Conservation (phyloP, 1,140 invertebrate genomes). For the Drosophila dunni region DNA sequence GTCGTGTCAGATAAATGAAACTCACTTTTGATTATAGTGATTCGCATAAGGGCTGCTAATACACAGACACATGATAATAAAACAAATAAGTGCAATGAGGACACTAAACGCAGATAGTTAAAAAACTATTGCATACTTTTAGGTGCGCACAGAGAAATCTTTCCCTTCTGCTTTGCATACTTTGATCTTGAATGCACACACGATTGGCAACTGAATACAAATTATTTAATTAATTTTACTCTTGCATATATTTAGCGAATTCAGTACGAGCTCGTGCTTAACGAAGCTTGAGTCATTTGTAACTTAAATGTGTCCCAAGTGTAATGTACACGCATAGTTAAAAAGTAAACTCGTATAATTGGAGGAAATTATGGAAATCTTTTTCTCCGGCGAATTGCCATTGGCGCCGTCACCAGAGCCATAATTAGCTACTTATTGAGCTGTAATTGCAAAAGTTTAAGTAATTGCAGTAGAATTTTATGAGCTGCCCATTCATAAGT, state of each 20-base stretch:
- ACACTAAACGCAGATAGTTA: too few species aligned
- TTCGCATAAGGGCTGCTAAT: too few species aligned
- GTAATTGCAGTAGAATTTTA: slow-evolving; percentile 59
- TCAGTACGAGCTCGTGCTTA: background rate
- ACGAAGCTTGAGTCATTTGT: background rate
- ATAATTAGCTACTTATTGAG: slow-evolving; percentile 76
- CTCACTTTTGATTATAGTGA: too few species aligned
- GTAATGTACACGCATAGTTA: slow-evolving; percentile 42
- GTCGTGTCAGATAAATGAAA: too few species aligned
- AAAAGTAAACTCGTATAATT: slow-evolving; percentile 42
- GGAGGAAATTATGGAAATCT: slow-evolving; percentile 44
- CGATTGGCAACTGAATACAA: too few species aligned
- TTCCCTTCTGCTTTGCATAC: too few species aligned
- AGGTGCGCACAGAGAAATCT: too few species aligned
- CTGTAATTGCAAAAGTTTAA: slow-evolving; percentile 78
- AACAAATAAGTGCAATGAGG: too few species aligned
- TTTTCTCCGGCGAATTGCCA: slow-evolving; percentile 15
- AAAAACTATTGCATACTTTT: too few species aligned
- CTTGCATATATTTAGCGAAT: background rate
- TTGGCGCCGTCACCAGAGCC: slow-evolving; percentile 31
- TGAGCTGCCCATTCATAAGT: slow-evolving; percentile 23
- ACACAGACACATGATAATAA: too few species aligned
- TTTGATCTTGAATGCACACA: too few species aligned
- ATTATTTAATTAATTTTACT: background rate
- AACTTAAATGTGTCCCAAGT: background rate